These are phyloP conservation scores for Chaetophractus vellerosus DNA, from an alignment of 2,797 vertebrate species.

Conservation along the genomic window DNA sequence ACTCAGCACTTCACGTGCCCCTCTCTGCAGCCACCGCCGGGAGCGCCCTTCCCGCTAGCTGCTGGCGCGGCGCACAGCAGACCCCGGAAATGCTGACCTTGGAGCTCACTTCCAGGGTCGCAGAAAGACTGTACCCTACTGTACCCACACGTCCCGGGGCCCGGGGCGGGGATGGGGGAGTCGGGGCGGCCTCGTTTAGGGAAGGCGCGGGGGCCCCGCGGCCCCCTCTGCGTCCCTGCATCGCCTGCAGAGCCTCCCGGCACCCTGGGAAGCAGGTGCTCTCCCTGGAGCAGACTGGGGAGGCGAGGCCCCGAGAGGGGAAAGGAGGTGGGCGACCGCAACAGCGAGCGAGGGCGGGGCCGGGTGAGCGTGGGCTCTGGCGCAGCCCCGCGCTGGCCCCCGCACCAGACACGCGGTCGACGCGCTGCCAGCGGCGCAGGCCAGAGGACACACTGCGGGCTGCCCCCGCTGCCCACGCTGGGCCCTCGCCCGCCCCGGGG, in stretches of 20 bases:
- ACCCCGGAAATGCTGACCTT: background rate
- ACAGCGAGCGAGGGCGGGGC: too few relatives aligned
- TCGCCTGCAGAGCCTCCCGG: rapidly evolving
- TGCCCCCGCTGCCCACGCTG: background rate
- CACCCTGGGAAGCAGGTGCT: rapidly evolving
- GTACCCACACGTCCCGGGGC: background rate
- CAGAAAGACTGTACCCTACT: rapidly evolving
- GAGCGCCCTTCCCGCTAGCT: rapidly evolving
- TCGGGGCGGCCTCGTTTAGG: background rate
- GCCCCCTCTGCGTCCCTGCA: too few relatives aligned
- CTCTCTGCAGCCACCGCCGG: rapidly evolving
- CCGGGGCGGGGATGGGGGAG: background rate
- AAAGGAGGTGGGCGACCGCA: too few relatives aligned
- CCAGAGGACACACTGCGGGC: background rate
- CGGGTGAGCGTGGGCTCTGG: too few relatives aligned
- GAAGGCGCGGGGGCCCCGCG: too few relatives aligned
- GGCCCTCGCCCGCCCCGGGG: background rate
- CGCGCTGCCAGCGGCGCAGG: background rate
- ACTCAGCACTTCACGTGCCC: rapidly evolving
- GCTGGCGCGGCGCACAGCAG: rapidly evolving
- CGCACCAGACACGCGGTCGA: rapidly evolving
- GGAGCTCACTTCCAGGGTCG: background rate
- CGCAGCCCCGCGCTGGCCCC: too few relatives aligned
- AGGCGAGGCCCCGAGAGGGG: background rate
- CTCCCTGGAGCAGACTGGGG: background rate